Evolutionary conservation across 2,113 vertebrate species (phyloP).

Genomic region (Galemys pyrenaicus): DNA sequence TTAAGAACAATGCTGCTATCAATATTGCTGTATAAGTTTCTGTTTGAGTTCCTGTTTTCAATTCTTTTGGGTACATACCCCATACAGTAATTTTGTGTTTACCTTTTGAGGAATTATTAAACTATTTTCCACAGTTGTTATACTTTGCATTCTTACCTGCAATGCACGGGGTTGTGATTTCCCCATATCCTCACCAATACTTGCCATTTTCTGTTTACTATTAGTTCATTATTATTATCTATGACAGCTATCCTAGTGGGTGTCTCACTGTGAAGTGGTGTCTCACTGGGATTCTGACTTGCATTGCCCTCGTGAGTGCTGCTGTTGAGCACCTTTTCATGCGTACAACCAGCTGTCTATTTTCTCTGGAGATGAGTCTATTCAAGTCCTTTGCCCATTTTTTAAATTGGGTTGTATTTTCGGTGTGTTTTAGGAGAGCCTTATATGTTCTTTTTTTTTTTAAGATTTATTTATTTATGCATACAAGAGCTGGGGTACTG

Average conservation of each 20-base stretch:
- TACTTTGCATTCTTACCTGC: background rate
- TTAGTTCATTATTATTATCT: background rate
- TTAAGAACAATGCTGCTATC: background rate
- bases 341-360: no score
- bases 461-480: no score
- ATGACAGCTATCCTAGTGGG: background rate
- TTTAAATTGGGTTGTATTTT: no score
- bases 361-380: background rate
- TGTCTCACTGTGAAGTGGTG: no score
- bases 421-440: no score
- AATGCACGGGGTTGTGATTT: background rate
- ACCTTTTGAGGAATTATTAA: background rate
- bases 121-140: no score
- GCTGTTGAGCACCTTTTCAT: rapidly evolving
- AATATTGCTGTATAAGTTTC: no score
- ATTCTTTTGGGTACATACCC: no score
- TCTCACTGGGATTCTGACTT: background rate
- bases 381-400: background rate
- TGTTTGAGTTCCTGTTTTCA: background rate
- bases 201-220: background rate
- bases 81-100: background rate
- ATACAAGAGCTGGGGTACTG: no score
- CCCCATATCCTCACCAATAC: background rate
- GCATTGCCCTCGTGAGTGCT: background rate
- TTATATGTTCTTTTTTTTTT: no score